phyloP scores from a whole-genome alignment of 2,888 invertebrate genomes.

The Cheilosia impressa region DNA sequence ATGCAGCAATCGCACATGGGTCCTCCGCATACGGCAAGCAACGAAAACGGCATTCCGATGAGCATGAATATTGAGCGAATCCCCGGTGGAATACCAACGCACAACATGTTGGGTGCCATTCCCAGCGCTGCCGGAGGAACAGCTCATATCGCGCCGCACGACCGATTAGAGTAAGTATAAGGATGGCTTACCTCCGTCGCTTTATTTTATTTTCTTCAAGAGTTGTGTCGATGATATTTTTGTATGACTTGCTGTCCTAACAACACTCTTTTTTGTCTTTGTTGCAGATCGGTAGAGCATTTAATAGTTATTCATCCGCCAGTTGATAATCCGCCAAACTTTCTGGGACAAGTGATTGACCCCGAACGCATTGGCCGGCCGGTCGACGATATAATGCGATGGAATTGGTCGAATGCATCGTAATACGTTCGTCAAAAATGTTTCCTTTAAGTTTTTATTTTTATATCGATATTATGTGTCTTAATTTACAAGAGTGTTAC shows the following conservation, averaged over 20 bases:
- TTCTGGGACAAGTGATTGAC: conserved; percentile 69
- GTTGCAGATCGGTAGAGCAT: conserved; percentile 59
- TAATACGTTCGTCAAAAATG: conserved; percentile 16
- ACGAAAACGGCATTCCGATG: conserved; percentile 62
- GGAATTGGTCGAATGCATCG: conserved; percentile 74
- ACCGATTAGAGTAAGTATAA: conserved; percentile 59
- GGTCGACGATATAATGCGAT: conserved; percentile 72
- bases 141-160: conserved; percentile 16
- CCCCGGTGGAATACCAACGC: conserved; percentile 58
- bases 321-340: conserved; percentile 57
- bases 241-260: neutral
- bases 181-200: no score
- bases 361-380: conserved; percentile 67
- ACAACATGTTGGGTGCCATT: conserved; percentile 43
- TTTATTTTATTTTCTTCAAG: no score
- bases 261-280: neutral
- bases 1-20: conserved; percentile 37
- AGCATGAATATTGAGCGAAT: conserved; percentile 59
- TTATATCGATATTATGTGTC: conserved; percentile 16
- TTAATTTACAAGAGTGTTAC: conserved; percentile 18
- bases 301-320: conserved; percentile 60
- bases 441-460: neutral
- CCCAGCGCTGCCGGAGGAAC: neutral
- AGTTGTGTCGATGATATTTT: neutral
- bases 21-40: conserved; percentile 35